Base-by-base conservation (phyloP, 1,140 invertebrate species). In the Leptinotarsa texana region DNA sequence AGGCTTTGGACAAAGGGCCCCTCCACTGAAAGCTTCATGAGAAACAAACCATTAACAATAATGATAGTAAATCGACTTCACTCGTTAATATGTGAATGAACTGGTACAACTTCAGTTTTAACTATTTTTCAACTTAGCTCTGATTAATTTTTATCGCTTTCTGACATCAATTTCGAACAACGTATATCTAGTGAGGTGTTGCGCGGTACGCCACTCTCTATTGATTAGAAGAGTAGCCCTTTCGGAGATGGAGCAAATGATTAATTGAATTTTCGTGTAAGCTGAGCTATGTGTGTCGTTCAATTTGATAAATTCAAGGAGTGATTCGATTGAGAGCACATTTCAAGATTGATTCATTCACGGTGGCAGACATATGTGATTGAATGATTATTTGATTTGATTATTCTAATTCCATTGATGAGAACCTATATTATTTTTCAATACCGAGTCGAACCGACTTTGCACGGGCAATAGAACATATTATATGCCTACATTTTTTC, bases 221-320 rank as follows among this genome's bases (percentile, higher is more conserved):
- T 76, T 76, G 75, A 76, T 76, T 76, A 63, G 71, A 75, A 79
- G 77, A 80, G 74, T 80, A 77, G 79, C 77, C 79, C 77, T 80
- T 80, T 80, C 75, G 66, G 73, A 73, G 74, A 75, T 73, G 74
- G 76, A 68, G 70, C 75, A 77, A 77, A 80, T 80, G 79, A 80
- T 80, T 80, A 80, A 80, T 80, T 78, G 79, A 80, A 75, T 78
- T 80, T 76, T 77, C 75, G 77, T 80, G 79, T 80, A 75, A 75
- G 70, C 74, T 72, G 74, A 73, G 79, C 75, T 74, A 80, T 79
- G 74, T 75, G 75, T 78, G 33, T 68, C 77, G 75, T 72, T 73
- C 72, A 65, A 71, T 78, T 80, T 80, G 79, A 80, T 80, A 79
- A 80, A 80, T 80, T 78, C 74, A 75, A 79, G 73, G 78, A 74